A percentile compares a stretch with the other conserved stretches of the same genome.
These are phyloP conservation scores for Agelastica alni DNA, from an alignment of 2,888 invertebrate genomes.

Conservation along the genomic window DNA sequence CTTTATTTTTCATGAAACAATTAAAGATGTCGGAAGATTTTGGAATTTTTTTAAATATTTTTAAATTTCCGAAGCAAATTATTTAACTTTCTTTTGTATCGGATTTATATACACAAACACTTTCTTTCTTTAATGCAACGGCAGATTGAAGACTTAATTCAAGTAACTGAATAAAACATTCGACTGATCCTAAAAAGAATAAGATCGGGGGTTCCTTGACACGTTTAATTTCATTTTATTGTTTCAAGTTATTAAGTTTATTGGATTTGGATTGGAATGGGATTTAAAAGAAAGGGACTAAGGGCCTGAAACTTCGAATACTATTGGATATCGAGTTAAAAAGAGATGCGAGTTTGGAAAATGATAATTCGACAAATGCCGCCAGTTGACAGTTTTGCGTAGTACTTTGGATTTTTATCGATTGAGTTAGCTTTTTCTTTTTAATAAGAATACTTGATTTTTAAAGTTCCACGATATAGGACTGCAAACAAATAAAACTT, in stretches of 20 bases:
- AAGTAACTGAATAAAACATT: constrained; percentile 15
- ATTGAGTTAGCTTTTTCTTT: no score
- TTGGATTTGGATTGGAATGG: constrained; percentile 20
- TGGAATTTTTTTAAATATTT: no score
- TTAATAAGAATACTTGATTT: no score
- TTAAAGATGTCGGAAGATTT: no score
- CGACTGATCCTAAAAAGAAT: constrained; percentile 15
- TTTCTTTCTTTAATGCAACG: no score
- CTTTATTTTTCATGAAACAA: no score
- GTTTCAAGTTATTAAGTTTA: constrained; percentile 24
- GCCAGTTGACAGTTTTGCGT: constrained; percentile 12
- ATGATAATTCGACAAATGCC: constrained; percentile 7
- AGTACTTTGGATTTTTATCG: no score
- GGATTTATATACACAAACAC: no score
- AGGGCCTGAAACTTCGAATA: background rate
- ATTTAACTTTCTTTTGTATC: no score
- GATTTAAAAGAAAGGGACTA: constrained; percentile 19
- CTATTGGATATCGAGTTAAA: background rate
- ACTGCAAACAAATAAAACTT: no score
- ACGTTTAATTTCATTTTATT: constrained; percentile 26
- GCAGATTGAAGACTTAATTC: background rate
- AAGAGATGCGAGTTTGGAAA: constrained; percentile 4
- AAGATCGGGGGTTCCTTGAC: constrained; percentile 12
- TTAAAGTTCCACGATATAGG: no score
- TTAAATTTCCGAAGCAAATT: no score